Evolutionary conservation across 2,888 invertebrate genomes (phyloP).

Genomic region (Sphinx pinastri): DNA sequence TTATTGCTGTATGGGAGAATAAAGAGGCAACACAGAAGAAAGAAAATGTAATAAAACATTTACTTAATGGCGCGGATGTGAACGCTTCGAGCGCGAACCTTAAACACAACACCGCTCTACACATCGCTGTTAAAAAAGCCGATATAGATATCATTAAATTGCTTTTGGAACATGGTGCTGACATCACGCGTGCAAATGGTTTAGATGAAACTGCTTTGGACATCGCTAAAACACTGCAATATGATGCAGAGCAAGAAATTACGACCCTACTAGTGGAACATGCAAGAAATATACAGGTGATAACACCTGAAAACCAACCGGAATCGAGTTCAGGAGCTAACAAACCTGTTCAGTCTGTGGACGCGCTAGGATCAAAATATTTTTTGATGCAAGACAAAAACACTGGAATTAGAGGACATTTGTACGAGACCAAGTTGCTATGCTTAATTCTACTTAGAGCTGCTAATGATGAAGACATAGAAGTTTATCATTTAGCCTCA

Average conservation of each 20-base stretch:
- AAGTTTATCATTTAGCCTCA: constrained; percentile 26
- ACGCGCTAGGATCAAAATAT: not conserved
- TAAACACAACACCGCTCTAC: constrained; percentile 28
- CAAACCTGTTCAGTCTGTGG: not conserved
- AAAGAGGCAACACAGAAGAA: not conserved
- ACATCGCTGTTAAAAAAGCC: constrained; percentile 22
- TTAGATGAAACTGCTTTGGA: constrained; percentile 27
- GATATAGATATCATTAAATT: constrained; percentile 26
- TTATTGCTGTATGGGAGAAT: constrained; percentile 27
- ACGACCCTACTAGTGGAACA: not conserved
- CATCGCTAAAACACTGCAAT: constrained; percentile 18
- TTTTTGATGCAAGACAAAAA: constrained; percentile 26
- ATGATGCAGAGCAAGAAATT: constrained; percentile 13
- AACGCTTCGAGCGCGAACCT: constrained; percentile 19
- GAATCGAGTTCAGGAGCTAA: not conserved
- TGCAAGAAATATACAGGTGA: not conserved
- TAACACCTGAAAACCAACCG: not conserved
- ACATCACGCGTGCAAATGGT: constrained; percentile 15
- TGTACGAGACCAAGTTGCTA: constrained; percentile 29
- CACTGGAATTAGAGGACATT: constrained; percentile 28
- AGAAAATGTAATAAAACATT: constrained; percentile 6
- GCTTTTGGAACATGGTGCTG: constrained; percentile 24
- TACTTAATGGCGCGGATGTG: constrained; percentile 13
- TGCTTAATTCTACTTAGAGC: constrained; percentile 28
- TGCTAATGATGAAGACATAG: constrained; percentile 15